Evolutionary conservation across 1,140 invertebrate genomes (phyloP).

Genomic region (Sinonovacula constricta): DNA sequence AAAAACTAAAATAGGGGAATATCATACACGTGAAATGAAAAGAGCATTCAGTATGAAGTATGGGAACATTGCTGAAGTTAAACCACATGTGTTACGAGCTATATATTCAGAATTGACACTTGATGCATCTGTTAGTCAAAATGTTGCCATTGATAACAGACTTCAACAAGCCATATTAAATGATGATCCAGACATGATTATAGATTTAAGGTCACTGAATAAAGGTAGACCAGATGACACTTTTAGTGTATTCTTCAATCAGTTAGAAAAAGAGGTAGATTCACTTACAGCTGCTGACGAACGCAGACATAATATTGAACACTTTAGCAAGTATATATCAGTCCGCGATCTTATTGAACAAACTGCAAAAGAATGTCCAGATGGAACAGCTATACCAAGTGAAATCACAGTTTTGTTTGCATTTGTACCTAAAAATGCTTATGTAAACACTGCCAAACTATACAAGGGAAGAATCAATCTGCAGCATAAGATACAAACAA

Average conservation of each 20-base stretch:
- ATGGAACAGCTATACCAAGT: constrained; percentile 52
- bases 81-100: constrained; percentile 45
- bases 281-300: constrained; percentile 51
- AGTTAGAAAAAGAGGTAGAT: constrained; percentile 44
- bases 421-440: constrained; percentile 54
- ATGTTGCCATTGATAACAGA: constrained; percentile 35
- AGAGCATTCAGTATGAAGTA: constrained; percentile 43
- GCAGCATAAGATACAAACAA: constrained; percentile 49
- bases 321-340: constrained; percentile 51
- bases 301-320: constrained; percentile 46
- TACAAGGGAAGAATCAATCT: constrained; percentile 45
- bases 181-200: constrained; percentile 52
- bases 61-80: constrained; percentile 31
- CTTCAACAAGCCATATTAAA: constrained; percentile 33
- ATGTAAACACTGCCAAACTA: constrained; percentile 46
- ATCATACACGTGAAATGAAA: constrained; percentile 56
- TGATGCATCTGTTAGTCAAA: constrained; percentile 45
- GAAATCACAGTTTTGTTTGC: constrained; percentile 51
- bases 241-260: constrained; percentile 52
- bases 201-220: constrained; percentile 54
- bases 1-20: constrained; percentile 36
- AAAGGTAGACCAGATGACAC: constrained; percentile 55
- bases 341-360: constrained; percentile 49
- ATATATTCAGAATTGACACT: constrained; percentile 53
- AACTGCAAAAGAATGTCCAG: constrained; percentile 30